phyloP scores from a whole-genome alignment of 2,113 vertebrate species.

The Rafetus swinhoei region DNA sequence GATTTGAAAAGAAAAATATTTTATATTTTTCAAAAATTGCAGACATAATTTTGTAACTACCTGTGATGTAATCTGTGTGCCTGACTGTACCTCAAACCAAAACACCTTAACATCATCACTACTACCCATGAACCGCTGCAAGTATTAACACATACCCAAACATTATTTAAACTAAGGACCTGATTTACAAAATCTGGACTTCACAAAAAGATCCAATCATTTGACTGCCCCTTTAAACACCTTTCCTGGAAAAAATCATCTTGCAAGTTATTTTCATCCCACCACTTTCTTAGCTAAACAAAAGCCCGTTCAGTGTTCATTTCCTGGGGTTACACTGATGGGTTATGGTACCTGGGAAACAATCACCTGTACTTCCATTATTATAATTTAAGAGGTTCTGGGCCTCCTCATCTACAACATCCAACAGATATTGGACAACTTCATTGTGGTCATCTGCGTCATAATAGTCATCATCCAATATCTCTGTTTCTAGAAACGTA shows the following conservation, averaged over 20 bases:
- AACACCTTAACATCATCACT: not conserved
- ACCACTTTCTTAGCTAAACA: not conserved
- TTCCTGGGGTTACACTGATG: not conserved
- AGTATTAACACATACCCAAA: not conserved
- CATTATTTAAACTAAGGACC: not conserved
- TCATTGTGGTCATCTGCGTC: slow-evolving; percentile 84
- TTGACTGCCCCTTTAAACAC: not conserved
- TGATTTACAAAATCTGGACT: not conserved
- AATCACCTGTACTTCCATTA: slow-evolving; percentile 41
- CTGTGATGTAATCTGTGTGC: not conserved
- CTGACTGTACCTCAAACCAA: not conserved
- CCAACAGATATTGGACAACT: slow-evolving; percentile 82
- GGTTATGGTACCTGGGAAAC: slow-evolving; percentile 60
- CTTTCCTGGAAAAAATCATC: not conserved
- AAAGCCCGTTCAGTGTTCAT: not conserved
- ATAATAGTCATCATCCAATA: slow-evolving; percentile 74
- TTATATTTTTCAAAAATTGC: not conserved
- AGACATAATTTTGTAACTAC: not conserved
- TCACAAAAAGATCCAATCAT: not conserved
- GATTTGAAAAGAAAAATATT: not conserved
- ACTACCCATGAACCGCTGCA: not conserved
- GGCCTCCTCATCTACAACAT: slow-evolving; percentile 85
- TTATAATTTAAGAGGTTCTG: slow-evolving; percentile 81
- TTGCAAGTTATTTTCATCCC: not conserved
- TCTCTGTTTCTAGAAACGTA: slow-evolving; percentile 66